phyloP scores from a whole-genome alignment of 1,140 invertebrate genomes.

The Leptinotarsa lineolata region DNA sequence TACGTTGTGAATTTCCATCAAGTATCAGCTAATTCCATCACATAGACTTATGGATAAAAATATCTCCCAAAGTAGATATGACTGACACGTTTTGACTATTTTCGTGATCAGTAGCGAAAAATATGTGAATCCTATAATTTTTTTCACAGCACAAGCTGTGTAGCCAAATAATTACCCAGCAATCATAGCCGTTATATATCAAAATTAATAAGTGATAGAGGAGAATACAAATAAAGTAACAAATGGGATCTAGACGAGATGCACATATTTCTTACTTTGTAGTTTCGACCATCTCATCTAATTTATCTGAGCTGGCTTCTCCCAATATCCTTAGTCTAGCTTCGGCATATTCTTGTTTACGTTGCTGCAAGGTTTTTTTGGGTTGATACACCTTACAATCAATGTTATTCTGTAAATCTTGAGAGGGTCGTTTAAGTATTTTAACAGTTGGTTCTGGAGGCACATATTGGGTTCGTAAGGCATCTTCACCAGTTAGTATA shows the following conservation, averaged over 20 bases:
- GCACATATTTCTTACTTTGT: slow-evolving; percentile 59
- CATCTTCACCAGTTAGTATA: slow-evolving; percentile 53
- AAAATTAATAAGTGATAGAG: too few relatives aligned
- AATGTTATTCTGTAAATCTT: slow-evolving; percentile 61
- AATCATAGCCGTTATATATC: too few relatives aligned
- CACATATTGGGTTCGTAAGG: slow-evolving; percentile 56
- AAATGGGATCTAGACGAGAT: not conserved
- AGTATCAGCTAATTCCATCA: too few relatives aligned
- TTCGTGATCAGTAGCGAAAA: too few relatives aligned
- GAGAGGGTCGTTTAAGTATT: slow-evolving; percentile 77
- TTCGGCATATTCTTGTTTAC: slow-evolving; percentile 86
- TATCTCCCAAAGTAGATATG: too few relatives aligned
- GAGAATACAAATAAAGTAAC: too few relatives aligned
- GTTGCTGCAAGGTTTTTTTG: slow-evolving; percentile 82
- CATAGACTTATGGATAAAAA: too few relatives aligned
- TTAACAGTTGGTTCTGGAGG: slow-evolving; percentile 78
- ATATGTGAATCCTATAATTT: too few relatives aligned
- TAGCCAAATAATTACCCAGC: too few relatives aligned
- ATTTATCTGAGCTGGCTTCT: slow-evolving; percentile 77
- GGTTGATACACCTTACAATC: slow-evolving; percentile 72
- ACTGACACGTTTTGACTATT: too few relatives aligned
- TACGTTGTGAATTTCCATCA: too few relatives aligned
- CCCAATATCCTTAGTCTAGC: slow-evolving; percentile 82
- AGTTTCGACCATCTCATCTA: slow-evolving; percentile 59
- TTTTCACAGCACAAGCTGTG: too few relatives aligned